These are phyloP conservation scores for Tupiocoris notatus DNA, from an alignment of 2,888 invertebrate genomes.

Conservation along the genomic window DNA sequence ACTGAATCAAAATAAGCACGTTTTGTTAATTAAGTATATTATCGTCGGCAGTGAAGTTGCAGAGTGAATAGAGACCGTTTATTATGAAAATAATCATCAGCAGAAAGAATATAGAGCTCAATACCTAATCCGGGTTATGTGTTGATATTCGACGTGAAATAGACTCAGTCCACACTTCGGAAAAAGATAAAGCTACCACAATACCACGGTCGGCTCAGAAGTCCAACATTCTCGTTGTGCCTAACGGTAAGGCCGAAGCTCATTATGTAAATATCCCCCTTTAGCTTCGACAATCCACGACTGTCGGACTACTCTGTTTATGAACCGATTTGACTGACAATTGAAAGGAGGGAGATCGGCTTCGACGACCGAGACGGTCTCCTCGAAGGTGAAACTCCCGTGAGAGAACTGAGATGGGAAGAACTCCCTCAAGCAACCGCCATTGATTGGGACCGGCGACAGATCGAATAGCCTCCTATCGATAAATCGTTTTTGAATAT, in stretches of 20 bases:
- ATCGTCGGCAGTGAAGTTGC: too few relatives aligned
- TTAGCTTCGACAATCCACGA: slow-evolving; percentile 7
- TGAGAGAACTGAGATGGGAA: background rate
- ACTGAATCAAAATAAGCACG: too few relatives aligned
- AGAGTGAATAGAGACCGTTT: too few relatives aligned
- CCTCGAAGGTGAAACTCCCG: background rate
- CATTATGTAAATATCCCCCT: slow-evolving; percentile 36
- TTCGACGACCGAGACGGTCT: background rate
- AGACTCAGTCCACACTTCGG: background rate
- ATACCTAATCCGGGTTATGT: too few relatives aligned
- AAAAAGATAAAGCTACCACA: background rate
- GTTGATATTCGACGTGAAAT: too few relatives aligned
- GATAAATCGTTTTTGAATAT: background rate
- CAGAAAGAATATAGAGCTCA: too few relatives aligned
- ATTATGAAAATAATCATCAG: too few relatives aligned
- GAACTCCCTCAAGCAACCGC: background rate
- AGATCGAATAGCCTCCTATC: background rate
- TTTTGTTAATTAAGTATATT: too few relatives aligned
- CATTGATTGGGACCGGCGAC: background rate
- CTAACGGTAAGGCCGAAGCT: slow-evolving; percentile 26
- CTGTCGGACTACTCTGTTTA: slow-evolving; percentile 31
- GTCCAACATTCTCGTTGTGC: slow-evolving; percentile 14
- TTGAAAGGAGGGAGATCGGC: slow-evolving; percentile 25
- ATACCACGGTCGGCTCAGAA: background rate
- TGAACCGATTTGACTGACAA: slow-evolving; percentile 42